Conservation (phyloP, 2,888 invertebrate genomes). For the Eupelmus urozonus region DNA sequence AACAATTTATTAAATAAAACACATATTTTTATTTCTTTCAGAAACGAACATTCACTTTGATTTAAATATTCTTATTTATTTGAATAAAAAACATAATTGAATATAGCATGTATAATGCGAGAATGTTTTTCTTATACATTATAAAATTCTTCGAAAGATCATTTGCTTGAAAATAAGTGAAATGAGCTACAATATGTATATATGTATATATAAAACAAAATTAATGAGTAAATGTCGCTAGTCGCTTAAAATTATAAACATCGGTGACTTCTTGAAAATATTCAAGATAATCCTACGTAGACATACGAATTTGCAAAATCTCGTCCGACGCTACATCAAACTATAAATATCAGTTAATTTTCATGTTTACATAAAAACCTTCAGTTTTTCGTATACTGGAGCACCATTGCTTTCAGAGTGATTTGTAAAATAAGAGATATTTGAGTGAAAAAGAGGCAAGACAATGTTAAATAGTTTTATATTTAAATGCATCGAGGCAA, state of each 20-base stretch:
- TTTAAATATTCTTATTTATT: conserved; percentile 29
- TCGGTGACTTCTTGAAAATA: neutral
- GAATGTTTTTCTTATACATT: conserved; percentile 4
- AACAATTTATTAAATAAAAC: no score
- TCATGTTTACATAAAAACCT: conserved; percentile 7
- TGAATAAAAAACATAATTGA: conserved; percentile 23
- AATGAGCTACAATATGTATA: neutral
- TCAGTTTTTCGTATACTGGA: conserved; percentile 1
- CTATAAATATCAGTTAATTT: conserved; percentile 2
- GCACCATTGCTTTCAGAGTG: neutral
- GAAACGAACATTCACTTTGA: conserved; percentile 15
- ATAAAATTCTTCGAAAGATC: neutral
- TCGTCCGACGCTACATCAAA: neutral
- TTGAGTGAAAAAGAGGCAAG: neutral
- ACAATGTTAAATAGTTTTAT: neutral
- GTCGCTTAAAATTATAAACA: conserved; percentile 16
- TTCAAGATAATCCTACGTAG: neutral
- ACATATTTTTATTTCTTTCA: conserved; percentile 1
- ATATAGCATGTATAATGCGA: conserved; percentile 22
- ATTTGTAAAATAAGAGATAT: neutral
- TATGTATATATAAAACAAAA: conserved; percentile 2
- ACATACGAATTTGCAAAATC: conserved; percentile 8
- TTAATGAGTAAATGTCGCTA: neutral
- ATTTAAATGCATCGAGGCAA: neutral
- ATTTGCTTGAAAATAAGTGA: neutral